These are phyloP conservation scores for Cydia pomonella DNA, from an alignment of 1,140 invertebrate species.

Conservation along the genomic window DNA sequence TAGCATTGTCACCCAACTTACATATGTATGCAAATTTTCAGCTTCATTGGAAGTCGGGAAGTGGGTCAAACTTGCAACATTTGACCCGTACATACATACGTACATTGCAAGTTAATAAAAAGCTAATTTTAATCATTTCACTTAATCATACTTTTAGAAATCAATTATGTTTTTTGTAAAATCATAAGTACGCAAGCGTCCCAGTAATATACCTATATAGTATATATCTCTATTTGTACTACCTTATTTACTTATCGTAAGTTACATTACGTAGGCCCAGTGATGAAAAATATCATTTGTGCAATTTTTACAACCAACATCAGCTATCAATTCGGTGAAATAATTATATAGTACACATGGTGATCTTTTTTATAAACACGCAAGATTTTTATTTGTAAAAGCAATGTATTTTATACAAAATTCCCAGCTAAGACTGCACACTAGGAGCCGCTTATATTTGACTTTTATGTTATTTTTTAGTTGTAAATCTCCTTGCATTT, in stretches of 20 bases:
- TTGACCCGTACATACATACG: no score
- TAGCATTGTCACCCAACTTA: no score
- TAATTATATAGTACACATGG: neutral
- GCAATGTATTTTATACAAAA: neutral
- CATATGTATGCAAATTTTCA: no score
- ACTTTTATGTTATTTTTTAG: constrained; percentile 2
- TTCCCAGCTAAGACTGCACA: neutral
- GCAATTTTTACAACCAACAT: constrained; percentile 1
- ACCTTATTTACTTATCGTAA: neutral
- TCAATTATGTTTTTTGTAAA: no score
- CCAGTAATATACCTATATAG: constrained; percentile 5
- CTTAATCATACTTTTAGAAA: no score
- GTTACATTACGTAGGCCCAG: neutral
- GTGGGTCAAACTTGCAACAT: no score
- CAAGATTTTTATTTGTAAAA: neutral
- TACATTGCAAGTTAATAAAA: no score
- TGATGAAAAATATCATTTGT: neutral
- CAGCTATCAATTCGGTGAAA: neutral
- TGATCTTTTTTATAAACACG: neutral
- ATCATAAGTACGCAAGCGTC: neutral
- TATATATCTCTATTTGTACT: neutral
- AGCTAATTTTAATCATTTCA: no score
- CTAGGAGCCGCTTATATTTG: neutral
- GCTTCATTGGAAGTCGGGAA: no score
- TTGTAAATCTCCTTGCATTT: neutral